Evolutionary conservation across 2,888 invertebrate species (phyloP).

Genomic region (Labia minor): DNA sequence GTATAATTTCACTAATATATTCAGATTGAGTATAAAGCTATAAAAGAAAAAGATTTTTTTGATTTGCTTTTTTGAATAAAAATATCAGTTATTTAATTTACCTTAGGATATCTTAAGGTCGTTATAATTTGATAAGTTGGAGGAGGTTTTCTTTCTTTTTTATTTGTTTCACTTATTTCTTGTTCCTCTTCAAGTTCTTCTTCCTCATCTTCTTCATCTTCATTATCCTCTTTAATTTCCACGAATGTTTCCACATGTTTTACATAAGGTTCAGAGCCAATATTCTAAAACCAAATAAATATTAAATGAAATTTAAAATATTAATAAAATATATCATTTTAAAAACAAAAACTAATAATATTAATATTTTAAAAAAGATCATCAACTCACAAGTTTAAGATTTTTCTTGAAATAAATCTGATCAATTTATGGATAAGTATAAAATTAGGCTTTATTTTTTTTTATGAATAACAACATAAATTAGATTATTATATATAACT

Average conservation of each 20-base stretch:
- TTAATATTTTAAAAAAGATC: too few relatives aligned
- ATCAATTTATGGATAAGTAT: too few relatives aligned
- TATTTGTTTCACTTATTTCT: not conserved
- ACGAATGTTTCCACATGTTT: too few relatives aligned
- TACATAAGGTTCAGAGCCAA: not conserved
- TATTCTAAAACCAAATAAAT: not conserved
- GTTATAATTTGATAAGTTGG: not conserved
- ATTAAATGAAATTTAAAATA: not conserved
- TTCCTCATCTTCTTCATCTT: not conserved
- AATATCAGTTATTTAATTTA: too few relatives aligned
- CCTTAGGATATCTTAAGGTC: not conserved
- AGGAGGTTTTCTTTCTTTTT: not conserved
- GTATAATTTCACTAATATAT: conserved; percentile 41
- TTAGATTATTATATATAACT: too few relatives aligned
- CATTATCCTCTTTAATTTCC: not conserved
- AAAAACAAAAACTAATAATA: too few relatives aligned
- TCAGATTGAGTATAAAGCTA: conserved; percentile 33
- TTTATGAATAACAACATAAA: too few relatives aligned
- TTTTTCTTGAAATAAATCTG: too few relatives aligned
- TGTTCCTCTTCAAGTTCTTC: not conserved
- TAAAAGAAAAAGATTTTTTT: too few relatives aligned
- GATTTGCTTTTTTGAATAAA: too few relatives aligned
- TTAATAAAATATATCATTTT: not conserved
- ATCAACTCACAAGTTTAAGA: too few relatives aligned
- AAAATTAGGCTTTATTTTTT: too few relatives aligned